Percentiles rank a stretch among this genome's conserved stretches.
These are phyloP conservation scores for Ormyrus thymus DNA, from an alignment of 2,888 invertebrate species.

Conservation along the genomic window DNA sequence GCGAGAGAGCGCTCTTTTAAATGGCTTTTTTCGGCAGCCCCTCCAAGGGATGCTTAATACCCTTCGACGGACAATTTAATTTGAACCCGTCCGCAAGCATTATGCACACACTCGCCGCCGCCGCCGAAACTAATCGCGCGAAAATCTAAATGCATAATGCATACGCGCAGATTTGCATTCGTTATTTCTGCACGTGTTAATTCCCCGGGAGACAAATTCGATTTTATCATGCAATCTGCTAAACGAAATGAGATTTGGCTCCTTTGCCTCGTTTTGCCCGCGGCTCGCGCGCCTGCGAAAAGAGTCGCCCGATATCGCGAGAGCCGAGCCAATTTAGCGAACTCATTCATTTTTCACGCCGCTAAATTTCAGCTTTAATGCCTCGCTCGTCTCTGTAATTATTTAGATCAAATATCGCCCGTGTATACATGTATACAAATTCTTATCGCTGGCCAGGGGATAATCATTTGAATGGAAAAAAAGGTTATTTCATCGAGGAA, in stretches of 20 bases:
- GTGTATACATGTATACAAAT: no score
- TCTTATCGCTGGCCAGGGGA: no score
- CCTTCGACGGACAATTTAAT: constrained; percentile 34
- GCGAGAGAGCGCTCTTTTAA: neutral
- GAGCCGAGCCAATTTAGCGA: neutral
- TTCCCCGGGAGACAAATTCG: constrained; percentile 46
- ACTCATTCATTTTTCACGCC: neutral
- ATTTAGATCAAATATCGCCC: no score
- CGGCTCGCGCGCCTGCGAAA: neutral
- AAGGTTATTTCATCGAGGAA: neutral
- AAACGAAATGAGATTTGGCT: constrained; percentile 25
- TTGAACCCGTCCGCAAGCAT: constrained; percentile 13
- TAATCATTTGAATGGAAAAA: neutral
- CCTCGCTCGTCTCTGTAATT: no score
- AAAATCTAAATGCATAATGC: constrained; percentile 49
- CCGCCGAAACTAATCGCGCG: constrained; percentile 32
- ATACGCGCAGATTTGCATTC: constrained; percentile 36
- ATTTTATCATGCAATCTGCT: constrained; percentile 37
- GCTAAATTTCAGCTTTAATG: neutral
- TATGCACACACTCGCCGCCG: neutral
- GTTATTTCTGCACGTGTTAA: constrained; percentile 17
- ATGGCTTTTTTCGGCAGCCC: neutral
- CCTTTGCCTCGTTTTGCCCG: neutral
- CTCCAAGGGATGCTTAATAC: constrained; percentile 6
- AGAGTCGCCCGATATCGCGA: neutral